Conservation (phyloP, 2,113 vertebrate genomes). For the Anarrhichthys ocellatus region DNA sequence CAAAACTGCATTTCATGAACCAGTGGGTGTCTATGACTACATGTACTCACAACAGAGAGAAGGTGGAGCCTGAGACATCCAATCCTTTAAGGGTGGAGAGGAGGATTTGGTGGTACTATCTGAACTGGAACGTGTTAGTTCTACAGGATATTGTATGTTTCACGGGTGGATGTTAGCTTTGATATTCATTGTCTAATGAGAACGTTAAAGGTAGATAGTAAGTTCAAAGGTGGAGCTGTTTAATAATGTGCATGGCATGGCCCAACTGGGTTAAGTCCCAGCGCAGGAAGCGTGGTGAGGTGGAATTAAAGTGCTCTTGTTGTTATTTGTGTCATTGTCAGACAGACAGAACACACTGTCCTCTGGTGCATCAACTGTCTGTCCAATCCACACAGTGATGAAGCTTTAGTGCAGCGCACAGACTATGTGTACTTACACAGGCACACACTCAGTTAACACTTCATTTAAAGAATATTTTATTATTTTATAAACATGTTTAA, state of each 20-base stretch:
- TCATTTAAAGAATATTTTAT: background rate
- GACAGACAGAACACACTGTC: constrained; percentile 45
- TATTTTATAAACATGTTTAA: background rate
- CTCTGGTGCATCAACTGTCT: constrained; percentile 41
- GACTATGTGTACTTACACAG: constrained; percentile 50
- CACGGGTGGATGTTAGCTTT: background rate
- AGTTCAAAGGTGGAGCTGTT: background rate
- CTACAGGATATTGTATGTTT: background rate
- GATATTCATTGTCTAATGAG: background rate
- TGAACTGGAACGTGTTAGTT: background rate
- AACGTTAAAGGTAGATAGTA: background rate
- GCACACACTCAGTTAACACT: background rate
- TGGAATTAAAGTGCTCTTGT: constrained; percentile 70
- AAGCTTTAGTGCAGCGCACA: constrained; percentile 58
- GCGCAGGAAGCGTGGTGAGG: constrained; percentile 37
- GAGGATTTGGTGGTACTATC: background rate
- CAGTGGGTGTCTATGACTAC: background rate
- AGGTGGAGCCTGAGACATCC: background rate
- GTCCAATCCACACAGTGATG: constrained; percentile 53
- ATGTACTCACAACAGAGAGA: background rate
- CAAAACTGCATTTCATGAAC: background rate
- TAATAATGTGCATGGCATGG: background rate
- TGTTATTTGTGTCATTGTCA: constrained; percentile 67
- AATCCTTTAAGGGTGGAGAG: background rate
- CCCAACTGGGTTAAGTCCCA: constrained; percentile 28